A percentile compares a stretch with the other conserved stretches of the same genome.
Conservation (phyloP, 2,888 invertebrate species). For the Ornithoptera alexandrae region DNA sequence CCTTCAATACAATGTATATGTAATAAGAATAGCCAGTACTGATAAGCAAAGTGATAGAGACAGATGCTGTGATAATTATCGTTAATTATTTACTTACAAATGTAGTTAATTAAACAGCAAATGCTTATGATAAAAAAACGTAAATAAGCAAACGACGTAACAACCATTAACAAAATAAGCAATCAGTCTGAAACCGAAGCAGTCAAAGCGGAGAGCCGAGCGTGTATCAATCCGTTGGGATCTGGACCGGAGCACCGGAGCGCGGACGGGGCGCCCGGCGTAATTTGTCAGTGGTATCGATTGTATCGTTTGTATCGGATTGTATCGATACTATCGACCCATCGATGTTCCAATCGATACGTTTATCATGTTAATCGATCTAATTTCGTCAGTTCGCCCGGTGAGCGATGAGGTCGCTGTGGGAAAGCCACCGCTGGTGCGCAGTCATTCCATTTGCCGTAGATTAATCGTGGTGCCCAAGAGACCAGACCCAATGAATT, state of each 20-base stretch:
- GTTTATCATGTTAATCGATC: slow-evolving; percentile 79
- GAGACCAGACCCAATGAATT: slow-evolving; percentile 4
- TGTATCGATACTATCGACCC: slow-evolving; percentile 64
- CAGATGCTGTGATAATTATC: background rate
- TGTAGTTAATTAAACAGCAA: too few relatives aligned
- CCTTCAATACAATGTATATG: too few relatives aligned
- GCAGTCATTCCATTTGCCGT: slow-evolving; percentile 58
- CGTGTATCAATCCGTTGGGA: slow-evolving; percentile 29
- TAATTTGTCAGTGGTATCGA: slow-evolving; percentile 76
- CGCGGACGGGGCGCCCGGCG: slow-evolving; percentile 62
- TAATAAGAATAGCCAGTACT: too few relatives aligned
- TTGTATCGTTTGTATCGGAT: slow-evolving; percentile 27
- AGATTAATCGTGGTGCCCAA: slow-evolving; percentile 42
- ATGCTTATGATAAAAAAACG: background rate
- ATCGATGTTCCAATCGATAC: slow-evolving; percentile 59
- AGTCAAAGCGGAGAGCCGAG: slow-evolving; percentile 16
- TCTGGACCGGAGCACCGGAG: slow-evolving; percentile 40
- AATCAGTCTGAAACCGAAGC: slow-evolving; percentile 27
- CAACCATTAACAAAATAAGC: slow-evolving; percentile 26
- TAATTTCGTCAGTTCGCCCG: slow-evolving; percentile 74
- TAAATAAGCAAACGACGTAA: background rate
- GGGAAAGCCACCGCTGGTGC: slow-evolving; percentile 75
- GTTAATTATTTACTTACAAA: too few relatives aligned
- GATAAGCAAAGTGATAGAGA: too few relatives aligned
- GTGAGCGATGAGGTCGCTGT: slow-evolving; percentile 72